Evolutionary conservation across 2,797 vertebrate species (phyloP).

Genomic region (Coluber constrictor): DNA sequence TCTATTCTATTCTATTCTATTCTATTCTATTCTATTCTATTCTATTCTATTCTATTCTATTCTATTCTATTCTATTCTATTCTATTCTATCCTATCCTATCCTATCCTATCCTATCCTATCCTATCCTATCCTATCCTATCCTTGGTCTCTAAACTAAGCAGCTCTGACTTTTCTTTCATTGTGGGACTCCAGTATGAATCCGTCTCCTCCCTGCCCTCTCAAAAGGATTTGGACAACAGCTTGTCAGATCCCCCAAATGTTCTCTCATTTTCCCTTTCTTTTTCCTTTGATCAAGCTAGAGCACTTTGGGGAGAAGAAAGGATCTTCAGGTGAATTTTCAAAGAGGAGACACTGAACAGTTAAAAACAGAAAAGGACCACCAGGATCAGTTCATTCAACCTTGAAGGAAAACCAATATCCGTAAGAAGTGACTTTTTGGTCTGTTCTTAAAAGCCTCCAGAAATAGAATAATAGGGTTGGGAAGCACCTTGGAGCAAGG

Average conservation of each 20-base stretch:
- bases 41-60: too few relatives aligned
- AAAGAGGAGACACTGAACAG: background rate
- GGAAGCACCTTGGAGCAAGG: too few relatives aligned
- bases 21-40: too few relatives aligned
- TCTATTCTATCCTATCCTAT: too few relatives aligned
- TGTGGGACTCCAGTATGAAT: background rate
- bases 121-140: too few relatives aligned
- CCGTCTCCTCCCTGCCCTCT: background rate
- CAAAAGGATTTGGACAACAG: conserved; percentile 13
- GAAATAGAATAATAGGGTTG: background rate
- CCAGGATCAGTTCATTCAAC: background rate
- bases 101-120: too few relatives aligned
- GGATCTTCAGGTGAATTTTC: background rate
- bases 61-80: too few relatives aligned
- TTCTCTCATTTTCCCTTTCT: background rate
- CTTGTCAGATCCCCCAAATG: conserved; percentile 4
- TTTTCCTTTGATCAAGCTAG: conserved; percentile 3
- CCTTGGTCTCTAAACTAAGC: background rate
- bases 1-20: too few relatives aligned
- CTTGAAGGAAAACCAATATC: background rate
- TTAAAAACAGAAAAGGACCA: background rate
- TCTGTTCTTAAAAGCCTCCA: background rate
- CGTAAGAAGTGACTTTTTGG: background rate
- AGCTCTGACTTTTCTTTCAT: conserved; percentile 5
- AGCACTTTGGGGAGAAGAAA: background rate